phyloP scores from a whole-genome alignment of 2,888 invertebrate genomes.

The Melikaiella ostensackeni region DNA sequence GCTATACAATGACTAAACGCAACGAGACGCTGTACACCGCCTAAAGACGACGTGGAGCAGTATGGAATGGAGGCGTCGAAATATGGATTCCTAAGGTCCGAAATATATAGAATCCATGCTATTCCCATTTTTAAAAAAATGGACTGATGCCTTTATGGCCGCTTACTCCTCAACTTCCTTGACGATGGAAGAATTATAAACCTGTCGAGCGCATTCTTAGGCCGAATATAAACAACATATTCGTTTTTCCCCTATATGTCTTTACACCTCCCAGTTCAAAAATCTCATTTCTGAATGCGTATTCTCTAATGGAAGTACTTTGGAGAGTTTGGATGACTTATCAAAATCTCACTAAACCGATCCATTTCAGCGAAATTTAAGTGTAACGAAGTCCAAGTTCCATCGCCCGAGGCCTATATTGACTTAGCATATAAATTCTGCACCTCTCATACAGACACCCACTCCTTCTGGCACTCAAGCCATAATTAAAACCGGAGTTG shows the following conservation, averaged over 20 bases:
- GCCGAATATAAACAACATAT: no score
- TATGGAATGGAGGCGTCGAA: no score
- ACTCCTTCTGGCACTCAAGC: constrained; percentile 19
- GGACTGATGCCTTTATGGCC: no score
- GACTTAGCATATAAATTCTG: constrained; percentile 12
- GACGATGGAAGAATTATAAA: no score
- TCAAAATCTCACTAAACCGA: not conserved
- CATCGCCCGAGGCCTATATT: not conserved
- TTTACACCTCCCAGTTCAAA: not conserved
- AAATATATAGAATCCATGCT: no score
- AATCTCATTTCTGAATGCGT: not conserved
- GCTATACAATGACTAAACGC: no score
- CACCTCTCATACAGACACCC: not conserved
- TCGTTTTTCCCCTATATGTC: not conserved
- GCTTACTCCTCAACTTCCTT: no score
- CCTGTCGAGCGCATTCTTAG: no score
- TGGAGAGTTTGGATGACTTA: not conserved
- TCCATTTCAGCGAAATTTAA: not conserved
- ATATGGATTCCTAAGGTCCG: no score
- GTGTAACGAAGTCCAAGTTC: constrained; percentile 42
- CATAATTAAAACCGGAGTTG: constrained; percentile 49
- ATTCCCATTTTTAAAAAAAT: no score
- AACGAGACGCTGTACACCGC: no score
- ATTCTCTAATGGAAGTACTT: not conserved
- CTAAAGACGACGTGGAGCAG: no score